These are phyloP conservation scores for Belgica antarctica DNA, from an alignment of 2,888 invertebrate genomes.

Conservation along the genomic window DNA sequence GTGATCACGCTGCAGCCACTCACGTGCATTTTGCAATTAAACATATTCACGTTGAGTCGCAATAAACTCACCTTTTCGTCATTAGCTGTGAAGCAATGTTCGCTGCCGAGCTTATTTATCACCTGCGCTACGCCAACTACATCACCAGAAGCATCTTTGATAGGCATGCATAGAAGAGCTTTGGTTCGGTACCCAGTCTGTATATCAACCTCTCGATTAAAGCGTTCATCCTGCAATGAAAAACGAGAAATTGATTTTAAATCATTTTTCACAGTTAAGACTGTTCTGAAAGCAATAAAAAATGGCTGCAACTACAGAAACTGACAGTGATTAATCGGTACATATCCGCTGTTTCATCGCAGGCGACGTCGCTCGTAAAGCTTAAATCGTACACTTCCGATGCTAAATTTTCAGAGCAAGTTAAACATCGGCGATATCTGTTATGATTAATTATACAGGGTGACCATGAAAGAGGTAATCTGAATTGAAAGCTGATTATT, in stretches of 20 bases:
- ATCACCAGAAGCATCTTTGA: constrained; percentile 90
- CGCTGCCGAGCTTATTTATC: constrained; percentile 84
- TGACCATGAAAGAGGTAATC: too few relatives aligned
- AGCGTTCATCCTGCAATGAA: constrained; percentile 71
- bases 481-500: too few relatives aligned
- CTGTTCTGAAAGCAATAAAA: neutral
- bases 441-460: constrained; percentile 9
- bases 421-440: too few relatives aligned
- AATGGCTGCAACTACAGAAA: neutral
- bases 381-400: too few relatives aligned
- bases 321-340: constrained; percentile 1
- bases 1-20: too few relatives aligned
- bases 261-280: neutral
- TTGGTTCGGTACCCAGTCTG: constrained; percentile 90
- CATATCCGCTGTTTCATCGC: too few relatives aligned
- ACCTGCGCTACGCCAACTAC: constrained; percentile 97
- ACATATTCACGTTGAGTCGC: too few relatives aligned
- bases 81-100: constrained; percentile 70
- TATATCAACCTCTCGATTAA: constrained; percentile 91
- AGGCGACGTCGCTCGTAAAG: too few relatives aligned
- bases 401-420: too few relatives aligned
- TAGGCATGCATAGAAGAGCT: constrained; percentile 92
- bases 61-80: constrained; percentile 65
- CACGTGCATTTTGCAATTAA: too few relatives aligned
- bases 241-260: neutral